Conservation (phyloP, 2,797 vertebrate genomes). For the Cynodonichthys magdalenae region DNA sequence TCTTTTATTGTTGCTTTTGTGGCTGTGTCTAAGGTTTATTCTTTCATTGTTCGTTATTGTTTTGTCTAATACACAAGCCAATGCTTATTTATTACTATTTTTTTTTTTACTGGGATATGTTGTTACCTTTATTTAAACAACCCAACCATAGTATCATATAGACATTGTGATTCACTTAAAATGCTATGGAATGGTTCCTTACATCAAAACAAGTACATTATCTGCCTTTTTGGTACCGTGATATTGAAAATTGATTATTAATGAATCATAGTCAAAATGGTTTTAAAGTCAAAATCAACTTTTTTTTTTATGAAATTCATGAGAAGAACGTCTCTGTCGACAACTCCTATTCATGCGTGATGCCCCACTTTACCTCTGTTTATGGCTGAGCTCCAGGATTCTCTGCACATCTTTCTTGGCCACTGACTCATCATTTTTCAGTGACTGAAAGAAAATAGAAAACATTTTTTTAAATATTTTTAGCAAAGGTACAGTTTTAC, state of each 20-base stretch:
- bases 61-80: too few species aligned
- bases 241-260: neutral
- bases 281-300: slow-evolving; percentile 1
- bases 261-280: neutral
- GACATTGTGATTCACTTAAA: too few species aligned
- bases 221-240: neutral
- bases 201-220: too few species aligned
- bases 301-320: neutral
- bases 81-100: too few species aligned
- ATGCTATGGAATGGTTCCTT: too few species aligned
- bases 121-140: too few species aligned
- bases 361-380: slow-evolving; percentile 88
- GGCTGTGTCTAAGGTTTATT: too few species aligned
- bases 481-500: slow-evolving; percentile 5
- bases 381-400: slow-evolving; percentile 94
- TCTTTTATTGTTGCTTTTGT: too few species aligned
- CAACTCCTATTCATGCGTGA: slow-evolving; percentile 20
- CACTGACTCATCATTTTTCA: slow-evolving; percentile 91
- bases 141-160: too few species aligned
- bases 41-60: too few species aligned
- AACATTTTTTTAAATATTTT: slow-evolving; percentile 6
- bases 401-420: slow-evolving; percentile 92
- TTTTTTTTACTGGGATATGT: too few species aligned
- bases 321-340: neutral
- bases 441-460: slow-evolving; percentile 80